A percentile compares a stretch with the other conserved stretches of the same genome.
phyloP scores from a whole-genome alignment of 2,888 invertebrate genomes.

The Pyrocoelia pectoralis region DNA sequence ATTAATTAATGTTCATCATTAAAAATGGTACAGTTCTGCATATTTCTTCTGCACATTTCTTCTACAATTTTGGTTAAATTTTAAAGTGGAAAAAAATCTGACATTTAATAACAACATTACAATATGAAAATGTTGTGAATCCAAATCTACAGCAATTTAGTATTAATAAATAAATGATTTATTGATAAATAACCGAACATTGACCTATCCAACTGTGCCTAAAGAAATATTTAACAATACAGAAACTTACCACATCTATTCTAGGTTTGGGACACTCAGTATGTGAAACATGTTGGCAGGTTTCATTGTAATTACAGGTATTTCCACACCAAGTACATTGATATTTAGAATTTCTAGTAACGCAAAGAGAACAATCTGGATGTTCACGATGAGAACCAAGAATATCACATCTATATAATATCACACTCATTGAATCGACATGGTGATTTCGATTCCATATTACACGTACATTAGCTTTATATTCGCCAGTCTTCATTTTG shows the following conservation, averaged over 20 bases:
- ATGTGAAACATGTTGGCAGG: conserved; percentile 81
- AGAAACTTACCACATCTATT: conserved; percentile 78
- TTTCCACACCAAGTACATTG: conserved; percentile 97
- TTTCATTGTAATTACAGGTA: conserved; percentile 84
- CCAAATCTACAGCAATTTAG: too few relatives aligned
- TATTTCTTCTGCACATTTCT: too few relatives aligned
- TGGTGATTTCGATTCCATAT: conserved; percentile 95
- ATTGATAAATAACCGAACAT: too few relatives aligned
- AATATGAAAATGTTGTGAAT: too few relatives aligned
- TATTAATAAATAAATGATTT: too few relatives aligned
- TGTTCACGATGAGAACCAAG: conserved; percentile 93
- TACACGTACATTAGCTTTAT: conserved; percentile 87
- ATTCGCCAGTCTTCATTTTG: conserved; percentile 85
- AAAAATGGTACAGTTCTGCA: too few relatives aligned
- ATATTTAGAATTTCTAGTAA: conserved; percentile 89
- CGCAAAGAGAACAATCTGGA: conserved; percentile 96
- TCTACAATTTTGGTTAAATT: too few relatives aligned
- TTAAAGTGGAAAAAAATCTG: too few relatives aligned
- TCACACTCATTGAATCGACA: conserved; percentile 88
- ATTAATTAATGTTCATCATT: too few relatives aligned
- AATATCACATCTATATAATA: conserved; percentile 94
- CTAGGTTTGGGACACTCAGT: conserved; percentile 90
- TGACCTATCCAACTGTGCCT: too few relatives aligned
- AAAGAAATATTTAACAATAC: too few relatives aligned
- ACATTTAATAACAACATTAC: too few relatives aligned